Evolutionary conservation across 2,888 invertebrate species (phyloP).

Genomic region (Elysia crispata): DNA sequence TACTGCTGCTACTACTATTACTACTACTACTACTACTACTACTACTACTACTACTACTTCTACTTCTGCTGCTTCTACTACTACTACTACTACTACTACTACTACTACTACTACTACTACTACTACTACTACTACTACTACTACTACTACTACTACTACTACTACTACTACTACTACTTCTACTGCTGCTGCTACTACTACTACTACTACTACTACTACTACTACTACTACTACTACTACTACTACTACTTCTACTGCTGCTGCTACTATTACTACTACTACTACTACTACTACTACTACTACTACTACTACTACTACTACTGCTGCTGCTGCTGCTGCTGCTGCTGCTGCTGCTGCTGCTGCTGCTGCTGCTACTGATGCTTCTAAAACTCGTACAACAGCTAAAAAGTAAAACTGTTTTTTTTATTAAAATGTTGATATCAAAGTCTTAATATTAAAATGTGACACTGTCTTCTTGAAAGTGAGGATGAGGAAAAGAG

Average conservation of each 20-base stretch:
- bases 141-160: constrained; percentile 32
- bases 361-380: not conserved
- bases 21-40: constrained; percentile 26
- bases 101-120: constrained; percentile 27
- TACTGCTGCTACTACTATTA: constrained; percentile 11
- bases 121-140: no score
- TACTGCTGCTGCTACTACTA: constrained; percentile 49
- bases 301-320: constrained; percentile 49
- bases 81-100: no score
- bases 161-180: constrained; percentile 50
- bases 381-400: no score
- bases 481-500: no score
- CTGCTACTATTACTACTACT: constrained; percentile 38
- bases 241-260: constrained; percentile 41
- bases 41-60: constrained; percentile 27
- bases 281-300: constrained; percentile 42
- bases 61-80: no score
- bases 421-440: no score
- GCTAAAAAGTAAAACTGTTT: no score
- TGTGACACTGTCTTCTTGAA: no score
- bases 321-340: constrained; percentile 11
- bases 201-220: constrained; percentile 41
- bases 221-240: constrained; percentile 45
- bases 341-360: constrained; percentile 30
- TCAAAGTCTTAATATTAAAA: no score